phyloP scores from a whole-genome alignment of 1,140 invertebrate genomes.

The Pseudomyrmex gracilis region DNA sequence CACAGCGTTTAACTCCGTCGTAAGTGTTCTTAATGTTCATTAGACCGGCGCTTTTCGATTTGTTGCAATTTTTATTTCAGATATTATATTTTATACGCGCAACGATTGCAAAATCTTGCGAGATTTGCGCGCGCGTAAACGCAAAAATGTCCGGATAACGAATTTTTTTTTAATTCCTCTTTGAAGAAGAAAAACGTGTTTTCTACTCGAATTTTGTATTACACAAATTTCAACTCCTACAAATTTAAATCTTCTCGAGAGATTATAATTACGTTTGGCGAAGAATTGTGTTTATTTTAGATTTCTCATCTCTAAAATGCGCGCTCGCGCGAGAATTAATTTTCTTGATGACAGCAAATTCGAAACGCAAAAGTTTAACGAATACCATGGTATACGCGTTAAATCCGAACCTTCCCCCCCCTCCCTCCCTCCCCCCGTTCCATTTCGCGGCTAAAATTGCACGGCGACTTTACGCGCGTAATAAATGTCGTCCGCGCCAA shows the following conservation, averaged over 20 bases:
- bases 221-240: background rate
- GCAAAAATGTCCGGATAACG: too few relatives aligned
- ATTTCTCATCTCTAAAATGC: conserved; percentile 9
- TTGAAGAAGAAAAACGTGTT: too few relatives aligned
- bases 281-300: background rate
- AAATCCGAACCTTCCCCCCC: too few relatives aligned
- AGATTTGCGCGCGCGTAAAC: too few relatives aligned
- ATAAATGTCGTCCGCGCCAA: conserved; percentile 45
- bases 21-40: conserved; percentile 22
- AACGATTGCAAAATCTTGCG: background rate
- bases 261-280: background rate
- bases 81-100: background rate
- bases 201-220: too few relatives aligned
- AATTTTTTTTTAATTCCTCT: too few relatives aligned
- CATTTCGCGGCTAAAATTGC: conserved; percentile 45
- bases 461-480: conserved; percentile 44
- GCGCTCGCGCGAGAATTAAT: background rate
- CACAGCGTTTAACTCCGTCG: background rate
- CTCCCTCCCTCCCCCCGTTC: too few relatives aligned
- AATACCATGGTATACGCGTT: conserved; percentile 6
- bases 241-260: background rate
- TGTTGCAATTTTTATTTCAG: too few relatives aligned
- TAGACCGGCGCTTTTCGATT: background rate
- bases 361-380: conserved; percentile 20
- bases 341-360: conserved; percentile 21